A percentile compares a stretch with the other conserved stretches of the same genome.
Conservation (phyloP, 2,113 vertebrate species). For the Mola mola region DNA sequence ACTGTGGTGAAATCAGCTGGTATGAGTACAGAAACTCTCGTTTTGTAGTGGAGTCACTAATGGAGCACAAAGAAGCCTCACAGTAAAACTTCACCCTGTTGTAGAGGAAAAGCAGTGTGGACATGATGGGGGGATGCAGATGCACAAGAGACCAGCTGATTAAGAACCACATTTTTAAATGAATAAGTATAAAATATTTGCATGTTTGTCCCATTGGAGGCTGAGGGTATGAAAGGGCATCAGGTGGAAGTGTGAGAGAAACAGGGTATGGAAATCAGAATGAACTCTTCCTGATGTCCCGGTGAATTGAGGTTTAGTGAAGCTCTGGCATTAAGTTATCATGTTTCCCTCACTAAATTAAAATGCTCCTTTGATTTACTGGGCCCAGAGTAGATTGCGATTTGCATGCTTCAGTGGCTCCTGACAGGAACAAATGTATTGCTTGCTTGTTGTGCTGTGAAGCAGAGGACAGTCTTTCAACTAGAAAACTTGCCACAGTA, state of each 20-base stretch:
- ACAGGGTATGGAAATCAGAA: conserved; percentile 18
- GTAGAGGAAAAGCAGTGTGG: no score
- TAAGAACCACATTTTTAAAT: no score
- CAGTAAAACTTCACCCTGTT: no score
- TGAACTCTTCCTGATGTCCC: conserved; percentile 15
- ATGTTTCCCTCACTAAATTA: conserved; percentile 53
- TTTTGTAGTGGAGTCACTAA: no score
- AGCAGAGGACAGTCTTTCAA: conserved; percentile 8
- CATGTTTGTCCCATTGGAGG: background rate
- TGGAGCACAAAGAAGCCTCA: background rate
- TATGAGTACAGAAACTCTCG: no score
- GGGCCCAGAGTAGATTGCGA: conserved; percentile 29
- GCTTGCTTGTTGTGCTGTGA: conserved; percentile 10
- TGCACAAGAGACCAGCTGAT: no score
- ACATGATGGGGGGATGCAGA: no score
- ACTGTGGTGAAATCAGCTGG: background rate
- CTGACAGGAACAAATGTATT: conserved; percentile 36
- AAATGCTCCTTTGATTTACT: conserved; percentile 44
- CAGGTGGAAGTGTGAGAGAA: background rate
- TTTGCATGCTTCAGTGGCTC: conserved; percentile 45
- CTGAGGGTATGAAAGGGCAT: background rate
- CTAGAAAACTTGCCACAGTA: conserved; percentile 2
- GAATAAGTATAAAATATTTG: no score
- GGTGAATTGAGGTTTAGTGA: conserved; percentile 33
- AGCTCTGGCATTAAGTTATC: conserved; percentile 60